Percentiles rank a stretch among this genome's conserved stretches.
phyloP scores from a whole-genome alignment of 2,888 invertebrate species.

The Trissolcus brochymenae region DNA sequence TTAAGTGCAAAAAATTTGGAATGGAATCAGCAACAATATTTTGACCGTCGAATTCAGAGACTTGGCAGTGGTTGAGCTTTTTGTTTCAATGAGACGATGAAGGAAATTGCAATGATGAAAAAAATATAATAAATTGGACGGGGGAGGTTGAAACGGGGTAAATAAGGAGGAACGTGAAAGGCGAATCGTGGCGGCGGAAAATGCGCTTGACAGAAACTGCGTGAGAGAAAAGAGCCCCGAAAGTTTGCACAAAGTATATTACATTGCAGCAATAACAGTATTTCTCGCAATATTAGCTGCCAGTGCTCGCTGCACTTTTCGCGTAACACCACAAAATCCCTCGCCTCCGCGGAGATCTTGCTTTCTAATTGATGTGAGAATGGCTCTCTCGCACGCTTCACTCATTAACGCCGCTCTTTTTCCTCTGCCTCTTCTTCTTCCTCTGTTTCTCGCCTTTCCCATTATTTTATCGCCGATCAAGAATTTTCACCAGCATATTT shows the following conservation, averaged over 20 bases:
- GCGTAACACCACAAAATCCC: conserved; percentile 34
- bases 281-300: conserved; percentile 72
- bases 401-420: neutral
- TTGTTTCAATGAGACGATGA: conserved; percentile 33
- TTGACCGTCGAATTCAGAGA: conserved; percentile 24
- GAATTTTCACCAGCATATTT: conserved; percentile 13
- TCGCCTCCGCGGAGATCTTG: conserved; percentile 36
- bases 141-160: conserved; percentile 49
- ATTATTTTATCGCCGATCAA: conserved; percentile 8
- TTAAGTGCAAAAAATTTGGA: conserved; percentile 7
- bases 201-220: conserved; percentile 60
- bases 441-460: neutral
- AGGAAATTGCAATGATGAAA: conserved; percentile 27
- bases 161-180: conserved; percentile 67
- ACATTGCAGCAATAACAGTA: conserved; percentile 69
- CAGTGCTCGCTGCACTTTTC: conserved; percentile 45
- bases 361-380: conserved; percentile 37
- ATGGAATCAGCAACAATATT: conserved; percentile 15
- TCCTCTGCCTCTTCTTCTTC: neutral
- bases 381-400: neutral
- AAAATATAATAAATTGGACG: neutral
- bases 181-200: conserved; percentile 61
- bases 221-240: conserved; percentile 36
- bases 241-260: conserved; percentile 64
- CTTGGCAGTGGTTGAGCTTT: conserved; percentile 7